Evolutionary conservation across 2,113 vertebrate genomes (phyloP).

Genomic region (Picathartes gymnocephalus): DNA sequence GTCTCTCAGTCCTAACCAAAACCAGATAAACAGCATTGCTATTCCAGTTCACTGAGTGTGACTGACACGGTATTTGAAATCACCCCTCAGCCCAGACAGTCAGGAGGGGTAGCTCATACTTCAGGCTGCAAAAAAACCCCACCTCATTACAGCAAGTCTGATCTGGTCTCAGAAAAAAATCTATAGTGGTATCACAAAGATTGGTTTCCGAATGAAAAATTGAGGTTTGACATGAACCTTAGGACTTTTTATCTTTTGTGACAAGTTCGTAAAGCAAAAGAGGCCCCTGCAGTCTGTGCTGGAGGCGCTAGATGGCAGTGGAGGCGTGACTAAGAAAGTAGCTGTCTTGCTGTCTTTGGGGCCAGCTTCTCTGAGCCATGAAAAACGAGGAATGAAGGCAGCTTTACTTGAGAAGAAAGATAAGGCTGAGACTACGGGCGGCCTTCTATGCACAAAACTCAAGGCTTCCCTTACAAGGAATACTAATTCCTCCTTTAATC

Average conservation of each 20-base stretch:
- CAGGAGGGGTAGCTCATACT: neutral
- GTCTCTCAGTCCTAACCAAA: slow-evolving; percentile 14
- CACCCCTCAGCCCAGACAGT: neutral
- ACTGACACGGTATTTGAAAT: slow-evolving; percentile 44
- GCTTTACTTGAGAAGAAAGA: slow-evolving; percentile 3
- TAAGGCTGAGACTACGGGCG: neutral
- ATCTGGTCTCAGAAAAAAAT: neutral
- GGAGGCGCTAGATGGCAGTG: slow-evolving; percentile 71
- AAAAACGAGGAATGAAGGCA: neutral
- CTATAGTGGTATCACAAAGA: slow-evolving; percentile 51
- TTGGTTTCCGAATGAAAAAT: slow-evolving; percentile 61
- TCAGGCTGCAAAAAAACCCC: neutral
- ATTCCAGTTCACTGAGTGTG: slow-evolving; percentile 43
- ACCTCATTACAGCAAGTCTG: slow-evolving; percentile 46
- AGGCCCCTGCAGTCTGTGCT: neutral
- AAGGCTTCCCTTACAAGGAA: neutral
- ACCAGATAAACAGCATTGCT: slow-evolving; percentile 39
- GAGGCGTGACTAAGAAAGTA: neutral
- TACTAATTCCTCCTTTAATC: slow-evolving; percentile 15
- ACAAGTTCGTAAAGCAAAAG: neutral
- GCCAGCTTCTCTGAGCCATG: neutral
- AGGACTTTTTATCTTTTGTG: slow-evolving; percentile 28
- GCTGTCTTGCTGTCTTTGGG: neutral
- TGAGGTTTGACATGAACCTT: slow-evolving; percentile 10
- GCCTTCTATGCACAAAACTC: neutral